phyloP scores from a whole-genome alignment of 1,140 invertebrate species.

The Heliothis virescens region DNA sequence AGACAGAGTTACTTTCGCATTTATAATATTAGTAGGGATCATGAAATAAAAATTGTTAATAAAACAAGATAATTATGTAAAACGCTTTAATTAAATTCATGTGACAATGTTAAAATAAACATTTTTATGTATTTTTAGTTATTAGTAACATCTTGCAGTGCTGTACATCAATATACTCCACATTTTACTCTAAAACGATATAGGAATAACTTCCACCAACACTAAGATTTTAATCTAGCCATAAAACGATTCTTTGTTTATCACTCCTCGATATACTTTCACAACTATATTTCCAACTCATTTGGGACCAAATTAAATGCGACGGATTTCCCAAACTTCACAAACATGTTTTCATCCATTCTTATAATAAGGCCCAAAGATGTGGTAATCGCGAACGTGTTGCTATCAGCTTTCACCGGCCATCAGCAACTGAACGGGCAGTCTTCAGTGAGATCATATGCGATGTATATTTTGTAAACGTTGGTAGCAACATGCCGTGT shows the following conservation, averaged over 20 bases:
- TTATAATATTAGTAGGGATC: no score
- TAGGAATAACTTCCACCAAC: conserved; percentile 27
- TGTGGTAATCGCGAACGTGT: neutral
- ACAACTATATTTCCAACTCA: conserved; percentile 25
- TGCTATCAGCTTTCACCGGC: conserved; percentile 18
- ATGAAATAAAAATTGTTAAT: conserved; percentile 1
- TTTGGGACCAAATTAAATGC: conserved; percentile 31
- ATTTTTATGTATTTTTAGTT: conserved; percentile 60
- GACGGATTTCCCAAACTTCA: conserved; percentile 22
- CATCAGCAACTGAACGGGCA: conserved; percentile 8
- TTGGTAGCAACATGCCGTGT: conserved; percentile 27
- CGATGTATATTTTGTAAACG: conserved; percentile 9
- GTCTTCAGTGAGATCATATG: conserved; percentile 32
- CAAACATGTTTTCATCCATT: conserved; percentile 6
- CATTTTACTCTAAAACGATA: conserved; percentile 35
- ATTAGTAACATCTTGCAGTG: conserved; percentile 62
- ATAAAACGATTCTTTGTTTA: conserved; percentile 12
- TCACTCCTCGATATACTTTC: conserved; percentile 37
- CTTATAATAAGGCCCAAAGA: conserved; percentile 33
- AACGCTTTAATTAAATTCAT: conserved; percentile 71
- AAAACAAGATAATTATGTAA: conserved; percentile 63
- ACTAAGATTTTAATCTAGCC: conserved; percentile 33
- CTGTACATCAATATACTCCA: conserved; percentile 53
- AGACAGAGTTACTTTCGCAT: no score
- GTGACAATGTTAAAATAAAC: conserved; percentile 73